Evolutionary conservation across 1,140 invertebrate species (phyloP).

Genomic region (Probaryconus sp.): DNA sequence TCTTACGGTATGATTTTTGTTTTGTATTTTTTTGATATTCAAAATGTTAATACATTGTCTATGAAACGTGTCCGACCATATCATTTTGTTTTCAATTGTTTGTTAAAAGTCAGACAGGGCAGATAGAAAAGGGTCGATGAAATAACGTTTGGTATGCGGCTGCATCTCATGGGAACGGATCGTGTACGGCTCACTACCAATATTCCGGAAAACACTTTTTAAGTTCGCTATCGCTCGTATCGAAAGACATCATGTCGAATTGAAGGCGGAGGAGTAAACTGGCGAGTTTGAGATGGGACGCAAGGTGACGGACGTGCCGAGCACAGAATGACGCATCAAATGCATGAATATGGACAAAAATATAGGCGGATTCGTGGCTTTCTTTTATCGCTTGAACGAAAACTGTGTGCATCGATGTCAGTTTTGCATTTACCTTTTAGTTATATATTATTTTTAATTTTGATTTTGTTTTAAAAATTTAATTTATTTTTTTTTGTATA

Average conservation of each 20-base stretch:
- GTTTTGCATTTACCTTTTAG: no score
- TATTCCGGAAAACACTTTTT: constrained; percentile 56
- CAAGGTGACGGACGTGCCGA: constrained; percentile 26
- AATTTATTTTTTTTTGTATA: no score
- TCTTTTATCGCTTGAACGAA: no score
- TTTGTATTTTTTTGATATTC: no score
- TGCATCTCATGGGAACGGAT: constrained; percentile 50
- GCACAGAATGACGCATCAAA: constrained; percentile 18
- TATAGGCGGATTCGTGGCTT: no score
- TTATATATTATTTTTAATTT: no score
- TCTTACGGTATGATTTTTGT: no score
- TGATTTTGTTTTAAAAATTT: no score
- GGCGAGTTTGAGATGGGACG: constrained; percentile 21
- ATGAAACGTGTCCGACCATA: no score
- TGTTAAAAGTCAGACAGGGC: constrained; percentile 24
- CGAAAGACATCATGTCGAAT: constrained; percentile 50
- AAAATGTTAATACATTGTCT: no score
- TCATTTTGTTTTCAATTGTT: constrained; percentile 23
- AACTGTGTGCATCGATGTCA: no score
- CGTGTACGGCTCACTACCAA: constrained; percentile 43
- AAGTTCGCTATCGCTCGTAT: constrained; percentile 45
- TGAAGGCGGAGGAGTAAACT: constrained; percentile 29
- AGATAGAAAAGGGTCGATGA: constrained; percentile 48
- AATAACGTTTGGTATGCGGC: constrained; percentile 50
- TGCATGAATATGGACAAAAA: constrained; percentile 35